A percentile compares a stretch with the other conserved stretches of the same genome.
Conservation (phyloP, 2,113 vertebrate species). For the Microcebus griseorufus region DNA sequence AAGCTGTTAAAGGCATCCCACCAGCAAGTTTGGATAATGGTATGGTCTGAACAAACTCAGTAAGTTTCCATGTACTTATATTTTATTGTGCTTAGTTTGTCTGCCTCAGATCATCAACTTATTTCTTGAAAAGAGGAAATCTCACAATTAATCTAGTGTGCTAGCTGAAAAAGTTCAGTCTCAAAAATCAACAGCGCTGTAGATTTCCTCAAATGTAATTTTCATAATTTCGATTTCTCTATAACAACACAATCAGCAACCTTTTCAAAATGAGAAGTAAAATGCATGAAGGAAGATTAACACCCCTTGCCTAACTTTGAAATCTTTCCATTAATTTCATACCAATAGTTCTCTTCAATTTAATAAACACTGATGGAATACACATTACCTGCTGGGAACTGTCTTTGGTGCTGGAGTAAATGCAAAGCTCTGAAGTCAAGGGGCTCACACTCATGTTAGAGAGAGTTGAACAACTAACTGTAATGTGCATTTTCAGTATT, state of each 20-base stretch:
- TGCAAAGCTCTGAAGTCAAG: not conserved
- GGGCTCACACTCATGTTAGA: not conserved
- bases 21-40: not conserved
- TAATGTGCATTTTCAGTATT: not conserved
- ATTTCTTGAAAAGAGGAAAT: slow-evolving; percentile 13
- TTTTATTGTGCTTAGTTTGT: not conserved
- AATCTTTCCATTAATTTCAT: not conserved
- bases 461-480: not conserved
- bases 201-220: slow-evolving; percentile 35
- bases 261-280: slow-evolving; percentile 10
- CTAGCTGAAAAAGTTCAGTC: not conserved
- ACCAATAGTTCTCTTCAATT: not conserved
- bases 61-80: not conserved
- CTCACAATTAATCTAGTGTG: not conserved
- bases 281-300: not conserved
- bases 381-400: not conserved
- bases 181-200: not conserved
- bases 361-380: not conserved
- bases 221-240: slow-evolving; percentile 3
- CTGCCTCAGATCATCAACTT: not conserved
- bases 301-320: not conserved
- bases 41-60: not conserved
- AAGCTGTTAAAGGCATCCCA: not conserved
- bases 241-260: not conserved
- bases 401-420: not conserved